These are phyloP conservation scores for Paracentrotus lividus DNA, from an alignment of 53 echinoderm and acorn worm genomes.

Conservation along the genomic window DNA sequence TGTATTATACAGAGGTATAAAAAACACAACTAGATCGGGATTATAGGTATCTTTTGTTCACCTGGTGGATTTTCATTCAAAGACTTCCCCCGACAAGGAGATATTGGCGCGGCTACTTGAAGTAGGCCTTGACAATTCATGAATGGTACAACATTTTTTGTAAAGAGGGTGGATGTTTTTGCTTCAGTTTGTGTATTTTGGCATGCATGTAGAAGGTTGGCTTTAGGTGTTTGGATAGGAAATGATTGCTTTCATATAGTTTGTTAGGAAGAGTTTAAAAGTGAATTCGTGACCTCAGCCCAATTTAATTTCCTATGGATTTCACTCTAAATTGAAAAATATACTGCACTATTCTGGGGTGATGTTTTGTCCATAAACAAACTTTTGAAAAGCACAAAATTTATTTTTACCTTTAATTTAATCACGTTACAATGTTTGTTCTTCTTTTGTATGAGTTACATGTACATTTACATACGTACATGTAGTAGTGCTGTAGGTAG, in stretches of 20 bases:
- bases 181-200: not conserved
- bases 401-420: too few relatives aligned
- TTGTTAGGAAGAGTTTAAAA: constrained; percentile 21
- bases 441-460: too few relatives aligned
- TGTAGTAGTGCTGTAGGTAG: too few relatives aligned
- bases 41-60: not conserved
- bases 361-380: too few relatives aligned
- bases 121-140: not conserved
- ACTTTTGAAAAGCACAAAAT: too few relatives aligned
- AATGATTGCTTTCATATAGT: constrained; percentile 34
- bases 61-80: constrained; percentile 19
- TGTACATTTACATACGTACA: too few relatives aligned
- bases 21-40: not conserved
- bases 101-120: not conserved
- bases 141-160: not conserved
- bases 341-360: too few relatives aligned
- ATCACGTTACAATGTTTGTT: too few relatives aligned
- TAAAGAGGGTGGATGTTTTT: constrained; percentile 4
- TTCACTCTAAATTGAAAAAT: too few relatives aligned
- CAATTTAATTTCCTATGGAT: not conserved
- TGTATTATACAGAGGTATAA: not conserved
- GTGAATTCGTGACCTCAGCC: constrained; percentile 25
- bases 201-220: too few relatives aligned
- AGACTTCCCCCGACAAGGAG: not conserved
- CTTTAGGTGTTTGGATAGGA: constrained; percentile 35